Evolutionary conservation across 2,797 vertebrate species (phyloP).

Genomic region (Silurus aristotelis): DNA sequence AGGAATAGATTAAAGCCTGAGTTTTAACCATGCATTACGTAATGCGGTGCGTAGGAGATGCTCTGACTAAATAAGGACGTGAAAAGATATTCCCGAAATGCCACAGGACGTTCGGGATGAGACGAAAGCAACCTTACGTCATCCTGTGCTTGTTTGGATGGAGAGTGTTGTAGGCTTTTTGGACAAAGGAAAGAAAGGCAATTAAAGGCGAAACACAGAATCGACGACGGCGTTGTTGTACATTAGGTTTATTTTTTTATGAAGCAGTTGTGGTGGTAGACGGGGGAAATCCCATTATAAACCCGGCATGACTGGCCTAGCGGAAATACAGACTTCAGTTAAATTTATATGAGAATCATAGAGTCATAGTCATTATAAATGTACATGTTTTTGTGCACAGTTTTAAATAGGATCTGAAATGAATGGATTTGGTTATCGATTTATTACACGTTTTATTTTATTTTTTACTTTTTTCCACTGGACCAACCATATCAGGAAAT

Average conservation of each 20-base stretch:
- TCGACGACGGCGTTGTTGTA: conserved; percentile 15
- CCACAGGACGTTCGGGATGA: conserved; percentile 8
- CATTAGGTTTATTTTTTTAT: conserved; percentile 43
- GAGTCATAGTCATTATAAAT: background rate
- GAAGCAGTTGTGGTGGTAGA: conserved; percentile 41
- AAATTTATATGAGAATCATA: conserved; percentile 30
- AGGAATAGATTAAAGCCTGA: conserved; percentile 31
- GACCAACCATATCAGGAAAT: background rate
- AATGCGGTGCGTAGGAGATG: conserved; percentile 50
- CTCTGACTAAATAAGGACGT: conserved; percentile 36
- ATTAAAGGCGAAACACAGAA: conserved; percentile 37
- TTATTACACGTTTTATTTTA: background rate
- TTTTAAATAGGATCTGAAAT: conserved; percentile 12
- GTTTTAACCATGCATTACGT: conserved; percentile 30
- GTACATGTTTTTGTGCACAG: background rate
- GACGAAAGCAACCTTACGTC: background rate
- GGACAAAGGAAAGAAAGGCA: conserved; percentile 28
- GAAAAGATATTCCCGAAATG: conserved; percentile 13
- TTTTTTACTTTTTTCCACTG: background rate
- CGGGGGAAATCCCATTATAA: conserved; percentile 48
- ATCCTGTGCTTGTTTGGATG: conserved; percentile 22
- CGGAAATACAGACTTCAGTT: conserved; percentile 31
- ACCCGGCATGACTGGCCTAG: conserved; percentile 20
- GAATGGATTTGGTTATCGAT: background rate
- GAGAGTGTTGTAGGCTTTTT: conserved; percentile 14